These are phyloP conservation scores for Tauraco hartlaubi DNA, from an alignment of 2,797 vertebrate species.

Conservation along the genomic window DNA sequence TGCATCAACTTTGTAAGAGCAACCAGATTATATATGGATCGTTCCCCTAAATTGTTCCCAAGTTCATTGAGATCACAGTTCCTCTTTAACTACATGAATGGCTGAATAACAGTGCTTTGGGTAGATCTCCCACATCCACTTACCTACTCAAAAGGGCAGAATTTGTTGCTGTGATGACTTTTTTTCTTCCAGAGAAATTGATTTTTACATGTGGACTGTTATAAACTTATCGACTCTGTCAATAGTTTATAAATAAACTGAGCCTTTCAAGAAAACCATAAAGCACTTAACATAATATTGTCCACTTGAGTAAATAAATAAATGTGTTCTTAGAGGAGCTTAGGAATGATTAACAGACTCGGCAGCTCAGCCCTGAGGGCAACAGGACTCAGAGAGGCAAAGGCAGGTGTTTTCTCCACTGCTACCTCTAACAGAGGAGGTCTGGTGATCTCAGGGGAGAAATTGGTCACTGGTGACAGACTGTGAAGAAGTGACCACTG, in stretches of 20 bases:
- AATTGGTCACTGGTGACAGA: neutral
- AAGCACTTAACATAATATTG: conserved; percentile 68
- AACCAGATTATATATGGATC: neutral
- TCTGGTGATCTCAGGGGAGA: fast-evolving
- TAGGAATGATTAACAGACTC: conserved; percentile 30
- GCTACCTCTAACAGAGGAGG: neutral
- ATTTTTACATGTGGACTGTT: conserved; percentile 76
- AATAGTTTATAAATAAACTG: conserved; percentile 69
- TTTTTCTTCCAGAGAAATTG: conserved; percentile 61
- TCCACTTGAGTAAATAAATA: conserved; percentile 72
- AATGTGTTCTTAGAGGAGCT: conserved; percentile 57
- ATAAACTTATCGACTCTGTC: conserved; percentile 72
- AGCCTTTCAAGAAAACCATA: conserved; percentile 63
- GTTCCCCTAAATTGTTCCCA: neutral
- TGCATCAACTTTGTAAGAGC: neutral
- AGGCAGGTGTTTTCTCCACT: neutral
- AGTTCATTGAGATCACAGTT: neutral
- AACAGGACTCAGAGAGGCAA: neutral
- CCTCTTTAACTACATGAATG: neutral
- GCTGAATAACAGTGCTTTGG: neutral
- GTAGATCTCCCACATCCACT: neutral
- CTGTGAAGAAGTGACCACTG: neutral
- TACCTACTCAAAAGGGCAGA: neutral
- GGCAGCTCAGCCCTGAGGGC: neutral
- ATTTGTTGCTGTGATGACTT: conserved; percentile 36